phyloP scores from a whole-genome alignment of 2,888 invertebrate genomes.

The Volucella bombylans region DNA sequence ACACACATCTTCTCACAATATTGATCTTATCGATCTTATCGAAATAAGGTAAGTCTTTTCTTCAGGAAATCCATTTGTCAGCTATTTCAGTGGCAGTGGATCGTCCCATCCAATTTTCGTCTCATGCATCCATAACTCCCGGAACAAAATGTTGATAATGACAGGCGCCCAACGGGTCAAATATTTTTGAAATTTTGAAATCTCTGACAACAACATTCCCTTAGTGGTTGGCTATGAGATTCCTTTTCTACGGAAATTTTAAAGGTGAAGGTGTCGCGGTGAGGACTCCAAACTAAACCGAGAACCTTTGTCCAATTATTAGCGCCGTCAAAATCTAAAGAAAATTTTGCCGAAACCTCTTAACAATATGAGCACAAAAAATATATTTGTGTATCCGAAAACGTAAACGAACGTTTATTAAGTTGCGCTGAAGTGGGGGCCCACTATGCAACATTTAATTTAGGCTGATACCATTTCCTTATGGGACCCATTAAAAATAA shows the following conservation, averaged over 20 bases:
- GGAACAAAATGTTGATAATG: too few relatives aligned
- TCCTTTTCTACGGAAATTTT: background rate
- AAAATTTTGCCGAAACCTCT: conserved; percentile 1
- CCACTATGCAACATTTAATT: background rate
- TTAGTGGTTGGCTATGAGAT: background rate
- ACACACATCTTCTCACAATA: too few relatives aligned
- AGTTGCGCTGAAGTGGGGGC: background rate
- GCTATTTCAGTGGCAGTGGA: conserved; percentile 4
- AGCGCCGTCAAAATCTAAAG: too few relatives aligned
- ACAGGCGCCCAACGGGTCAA: too few relatives aligned
- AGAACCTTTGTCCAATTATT: background rate
- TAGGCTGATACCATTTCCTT: background rate
- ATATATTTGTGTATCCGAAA: conserved; percentile 60
- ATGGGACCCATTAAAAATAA: too few relatives aligned
- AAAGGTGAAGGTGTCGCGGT: background rate
- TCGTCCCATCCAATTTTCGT: conserved; percentile 1
- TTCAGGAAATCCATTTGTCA: background rate
- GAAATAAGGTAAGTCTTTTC: background rate
- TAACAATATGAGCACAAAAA: conserved; percentile 19
- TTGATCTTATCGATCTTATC: too few relatives aligned
- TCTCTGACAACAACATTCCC: too few relatives aligned
- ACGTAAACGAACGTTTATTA: background rate
- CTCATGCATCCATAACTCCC: too few relatives aligned
- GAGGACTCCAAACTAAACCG: conserved; percentile 5
- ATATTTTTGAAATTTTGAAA: too few relatives aligned